Evolutionary conservation across 2,113 vertebrate genomes (phyloP).

Genomic region (Oostethus manadensis): DNA sequence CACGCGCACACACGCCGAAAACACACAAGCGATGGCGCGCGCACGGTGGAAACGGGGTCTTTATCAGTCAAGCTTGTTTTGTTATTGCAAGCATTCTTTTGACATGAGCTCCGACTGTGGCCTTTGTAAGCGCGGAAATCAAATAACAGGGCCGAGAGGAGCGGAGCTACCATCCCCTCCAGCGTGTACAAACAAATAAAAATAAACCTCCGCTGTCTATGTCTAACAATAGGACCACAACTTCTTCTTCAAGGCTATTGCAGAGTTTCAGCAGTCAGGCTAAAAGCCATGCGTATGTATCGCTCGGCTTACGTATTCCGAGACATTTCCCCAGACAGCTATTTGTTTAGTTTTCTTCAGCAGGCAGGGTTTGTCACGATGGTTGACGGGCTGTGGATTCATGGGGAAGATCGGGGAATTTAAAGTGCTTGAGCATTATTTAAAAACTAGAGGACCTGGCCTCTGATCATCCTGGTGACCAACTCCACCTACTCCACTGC

Average conservation of each 20-base stretch:
- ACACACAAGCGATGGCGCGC: constrained; percentile 34
- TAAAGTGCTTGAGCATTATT: constrained; percentile 49
- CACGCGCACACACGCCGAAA: constrained; percentile 22
- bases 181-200: constrained; percentile 62
- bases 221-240: constrained; percentile 68
- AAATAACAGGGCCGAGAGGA: constrained; percentile 67
- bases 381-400: constrained; percentile 56
- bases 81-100: constrained; percentile 67
- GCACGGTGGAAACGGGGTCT: constrained; percentile 47
- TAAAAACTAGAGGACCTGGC: constrained; percentile 30
- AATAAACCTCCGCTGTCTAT: constrained; percentile 62
- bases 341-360: constrained; percentile 63
- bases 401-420: constrained; percentile 41
- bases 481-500: constrained; percentile 35
- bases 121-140: constrained; percentile 69
- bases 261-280: constrained; percentile 57
- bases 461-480: constrained; percentile 51
- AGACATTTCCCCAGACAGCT: constrained; percentile 57
- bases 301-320: constrained; percentile 47
- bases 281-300: constrained; percentile 52
- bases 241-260: constrained; percentile 68
- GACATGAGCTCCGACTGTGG: constrained; percentile 66
- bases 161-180: constrained; percentile 58
- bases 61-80: constrained; percentile 68
- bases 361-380: constrained; percentile 51